Evolutionary conservation across 30 jellyfish, hydroid and myxozoan genomes (phyloP).

Genomic region (Aurelia sp.): DNA sequence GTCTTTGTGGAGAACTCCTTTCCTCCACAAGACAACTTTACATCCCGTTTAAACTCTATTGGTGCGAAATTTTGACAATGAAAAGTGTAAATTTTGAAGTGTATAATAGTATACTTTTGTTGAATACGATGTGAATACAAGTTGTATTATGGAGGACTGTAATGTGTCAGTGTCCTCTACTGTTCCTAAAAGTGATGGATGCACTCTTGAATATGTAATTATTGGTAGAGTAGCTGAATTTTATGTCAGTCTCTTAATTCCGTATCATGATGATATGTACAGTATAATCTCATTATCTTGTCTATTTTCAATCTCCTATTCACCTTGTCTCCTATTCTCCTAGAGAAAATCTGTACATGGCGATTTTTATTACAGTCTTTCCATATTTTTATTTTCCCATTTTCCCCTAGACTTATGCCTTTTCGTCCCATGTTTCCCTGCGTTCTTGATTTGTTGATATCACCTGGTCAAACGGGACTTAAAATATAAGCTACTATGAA

Average conservation of each 20-base stretch:
- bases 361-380: too few relatives aligned
- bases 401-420: too few relatives aligned
- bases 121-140: slow-evolving; percentile 60
- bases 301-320: background rate
- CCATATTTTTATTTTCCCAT: too few relatives aligned
- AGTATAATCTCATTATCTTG: slow-evolving; percentile 12
- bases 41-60: too few relatives aligned
- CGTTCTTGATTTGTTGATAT: too few relatives aligned
- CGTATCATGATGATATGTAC: slow-evolving; percentile 55
- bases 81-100: slow-evolving; percentile 55
- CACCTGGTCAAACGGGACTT: too few relatives aligned
- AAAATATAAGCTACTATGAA: too few relatives aligned
- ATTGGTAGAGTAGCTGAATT: slow-evolving; percentile 25
- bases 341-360: too few relatives aligned
- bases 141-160: slow-evolving; percentile 58
- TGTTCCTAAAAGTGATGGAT: background rate
- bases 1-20: background rate
- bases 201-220: slow-evolving; percentile 24
- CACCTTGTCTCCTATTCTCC: too few relatives aligned
- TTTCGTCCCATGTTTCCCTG: too few relatives aligned
- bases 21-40: too few relatives aligned
- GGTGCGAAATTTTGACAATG: background rate
- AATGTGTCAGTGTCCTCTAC: slow-evolving; percentile 33
- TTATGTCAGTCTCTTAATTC: slow-evolving; percentile 31
- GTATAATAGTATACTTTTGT: slow-evolving; percentile 37